A percentile compares a stretch with the other conserved stretches of the same genome.
These are phyloP conservation scores for Blastobasis adustella DNA, from an alignment of 2,888 invertebrate species.

Conservation along the genomic window DNA sequence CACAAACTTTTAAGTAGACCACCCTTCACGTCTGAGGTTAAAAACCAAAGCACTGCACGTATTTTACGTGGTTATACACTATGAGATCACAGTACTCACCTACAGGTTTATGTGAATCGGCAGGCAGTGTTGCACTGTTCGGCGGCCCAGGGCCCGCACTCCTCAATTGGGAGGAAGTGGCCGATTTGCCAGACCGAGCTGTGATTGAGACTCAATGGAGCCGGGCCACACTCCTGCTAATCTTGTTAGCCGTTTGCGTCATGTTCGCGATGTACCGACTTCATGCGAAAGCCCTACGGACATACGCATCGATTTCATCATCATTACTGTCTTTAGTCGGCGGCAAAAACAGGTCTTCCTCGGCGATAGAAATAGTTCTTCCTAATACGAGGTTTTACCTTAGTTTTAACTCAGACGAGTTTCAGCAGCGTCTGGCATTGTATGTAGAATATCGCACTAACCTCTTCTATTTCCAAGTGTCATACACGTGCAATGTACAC, in stretches of 20 bases:
- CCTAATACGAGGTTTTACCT: not conserved
- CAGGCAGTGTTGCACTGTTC: constrained; percentile 28
- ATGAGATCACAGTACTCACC: constrained; percentile 16
- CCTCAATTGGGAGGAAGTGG: constrained; percentile 61
- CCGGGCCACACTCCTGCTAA: constrained; percentile 27
- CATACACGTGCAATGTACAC: too few relatives aligned
- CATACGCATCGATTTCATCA: too few relatives aligned
- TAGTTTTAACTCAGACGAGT: too few relatives aligned
- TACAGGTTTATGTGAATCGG: constrained; percentile 14
- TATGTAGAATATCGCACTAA: too few relatives aligned
- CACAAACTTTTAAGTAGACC: too few relatives aligned
- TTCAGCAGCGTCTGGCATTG: too few relatives aligned
- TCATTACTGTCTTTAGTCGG: too few relatives aligned
- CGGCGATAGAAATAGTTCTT: not conserved
- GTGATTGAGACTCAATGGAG: constrained; percentile 42
- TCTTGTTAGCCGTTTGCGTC: constrained; percentile 24
- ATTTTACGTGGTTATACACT: too few relatives aligned
- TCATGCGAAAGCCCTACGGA: not conserved
- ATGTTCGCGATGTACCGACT: not conserved
- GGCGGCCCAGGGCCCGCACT: constrained; percentile 20
- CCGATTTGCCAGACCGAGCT: constrained; percentile 49
- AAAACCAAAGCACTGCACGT: too few relatives aligned
- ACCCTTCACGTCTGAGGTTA: too few relatives aligned
- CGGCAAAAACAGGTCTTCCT: not conserved
- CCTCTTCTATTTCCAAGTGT: too few relatives aligned